Evolutionary conservation across 2,888 invertebrate genomes (phyloP).

Genomic region (Melipona bicolor): DNA sequence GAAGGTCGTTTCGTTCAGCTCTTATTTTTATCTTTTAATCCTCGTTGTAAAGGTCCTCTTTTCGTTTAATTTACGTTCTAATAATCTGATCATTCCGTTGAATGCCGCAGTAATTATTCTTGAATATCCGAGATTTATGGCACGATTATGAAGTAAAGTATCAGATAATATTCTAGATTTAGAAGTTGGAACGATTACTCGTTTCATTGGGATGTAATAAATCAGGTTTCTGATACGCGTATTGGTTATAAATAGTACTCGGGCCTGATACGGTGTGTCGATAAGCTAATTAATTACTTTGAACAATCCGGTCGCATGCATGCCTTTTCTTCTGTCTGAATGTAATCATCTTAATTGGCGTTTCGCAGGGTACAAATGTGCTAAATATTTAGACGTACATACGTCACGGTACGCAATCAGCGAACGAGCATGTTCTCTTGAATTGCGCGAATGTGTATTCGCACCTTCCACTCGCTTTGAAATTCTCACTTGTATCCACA

Average conservation of each 20-base stretch:
- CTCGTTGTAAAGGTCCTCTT: not conserved
- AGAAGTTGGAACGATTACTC: not conserved
- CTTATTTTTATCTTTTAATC: not conserved
- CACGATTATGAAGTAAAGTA: not conserved
- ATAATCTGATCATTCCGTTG: not conserved
- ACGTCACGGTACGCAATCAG: not conserved
- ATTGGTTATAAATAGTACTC: not conserved
- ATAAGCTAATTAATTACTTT: not conserved
- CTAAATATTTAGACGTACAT: not conserved
- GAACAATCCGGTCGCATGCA: not conserved
- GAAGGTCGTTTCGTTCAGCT: not conserved
- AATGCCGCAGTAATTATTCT: not conserved
- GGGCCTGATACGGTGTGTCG: not conserved
- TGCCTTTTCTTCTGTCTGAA: not conserved
- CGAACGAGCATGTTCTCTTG: too few species aligned
- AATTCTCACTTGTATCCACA: too few species aligned
- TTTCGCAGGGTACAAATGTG: not conserved
- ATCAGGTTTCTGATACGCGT: not conserved
- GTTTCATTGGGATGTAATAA: not conserved
- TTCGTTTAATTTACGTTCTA: not conserved
- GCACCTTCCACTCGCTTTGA: too few species aligned
- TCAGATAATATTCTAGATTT: not conserved
- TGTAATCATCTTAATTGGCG: not conserved
- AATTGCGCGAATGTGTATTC: too few species aligned
- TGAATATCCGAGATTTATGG: not conserved